Evolutionary conservation across 2,888 invertebrate species (phyloP), one percentile per base, ranked within the genome.

Genomic region (Trichogramma dendrolimi): DNA sequence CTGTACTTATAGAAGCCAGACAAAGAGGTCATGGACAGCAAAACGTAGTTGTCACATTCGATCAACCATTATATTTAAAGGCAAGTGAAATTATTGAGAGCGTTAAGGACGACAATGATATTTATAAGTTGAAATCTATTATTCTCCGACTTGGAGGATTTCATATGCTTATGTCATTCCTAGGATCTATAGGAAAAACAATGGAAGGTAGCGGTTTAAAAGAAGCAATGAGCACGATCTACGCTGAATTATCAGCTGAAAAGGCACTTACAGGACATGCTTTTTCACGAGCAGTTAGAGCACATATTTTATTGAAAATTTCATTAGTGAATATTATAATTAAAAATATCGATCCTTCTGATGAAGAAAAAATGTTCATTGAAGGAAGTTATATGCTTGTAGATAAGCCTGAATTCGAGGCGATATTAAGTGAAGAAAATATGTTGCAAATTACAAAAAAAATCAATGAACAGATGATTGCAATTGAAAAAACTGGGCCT

Each of bases 131-230:
- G 53, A 44, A 52, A 59, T 10, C 40, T 40, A 47, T 58, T 38
- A 11, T 54, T 10, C 43, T 62, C 41, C 44, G 58, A 58, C 55
- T 58, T 5, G 58, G 58, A 10, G 55, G 49, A 8, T 62, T 62
- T 11, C 62, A 62, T 54, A 6, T 58, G 39, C 38, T 55, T 5
- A 62, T 62, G 58, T 53, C 58, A 5, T 62, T 54, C 27, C 42
- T 58, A 8, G 54, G 58, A 7, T 43, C 47, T 10, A 54, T 62
- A 44, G 62, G 62, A 48, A 66, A 71, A 62, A 72, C 79, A 63
- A 80, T 80, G 79, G 64, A 68, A 56, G 77, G 77, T 62, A 79
- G 76, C 64, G 79, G 79, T 6, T 43, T 79, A 10, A 73, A 73
- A 67, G 75, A 79, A 64, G 44, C 44, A 7, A 7, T 44, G 10